Evolutionary conservation across 2,797 vertebrate genomes (phyloP).

Genomic region (Malacoraja senta): DNA sequence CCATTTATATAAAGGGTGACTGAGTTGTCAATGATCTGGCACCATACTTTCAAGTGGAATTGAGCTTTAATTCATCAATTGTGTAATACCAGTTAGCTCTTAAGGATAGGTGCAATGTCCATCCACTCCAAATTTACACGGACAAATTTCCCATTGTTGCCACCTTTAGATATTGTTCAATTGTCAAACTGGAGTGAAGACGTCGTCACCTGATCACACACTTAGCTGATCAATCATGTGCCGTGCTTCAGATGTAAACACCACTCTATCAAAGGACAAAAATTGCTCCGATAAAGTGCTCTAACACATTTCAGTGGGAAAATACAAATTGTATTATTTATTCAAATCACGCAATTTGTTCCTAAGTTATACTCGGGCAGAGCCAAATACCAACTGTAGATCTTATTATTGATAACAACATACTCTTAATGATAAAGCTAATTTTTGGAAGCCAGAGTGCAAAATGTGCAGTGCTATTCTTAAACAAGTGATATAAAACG

Average conservation of each 20-base stretch:
- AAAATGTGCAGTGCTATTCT: not conserved
- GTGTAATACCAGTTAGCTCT: not conserved
- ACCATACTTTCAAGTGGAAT: not conserved
- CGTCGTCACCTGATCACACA: not conserved
- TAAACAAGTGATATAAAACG: not conserved
- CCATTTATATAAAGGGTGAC: not conserved
- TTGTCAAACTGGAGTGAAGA: not conserved
- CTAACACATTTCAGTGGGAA: not conserved
- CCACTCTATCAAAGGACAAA: not conserved
- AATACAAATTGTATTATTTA: conserved; percentile 21
- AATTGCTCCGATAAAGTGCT: not conserved
- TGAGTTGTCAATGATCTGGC: not conserved
- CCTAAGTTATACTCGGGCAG: not conserved
- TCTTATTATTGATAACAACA: not conserved
- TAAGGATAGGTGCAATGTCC: not conserved
- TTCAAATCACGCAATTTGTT: not conserved
- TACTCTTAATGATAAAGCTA: not conserved
- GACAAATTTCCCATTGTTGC: not conserved
- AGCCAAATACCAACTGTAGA: not conserved
- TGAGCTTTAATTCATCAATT: not conserved
- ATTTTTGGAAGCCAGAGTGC: not conserved
- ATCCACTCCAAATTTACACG: not conserved
- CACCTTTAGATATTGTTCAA: not conserved
- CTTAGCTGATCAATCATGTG: not conserved
- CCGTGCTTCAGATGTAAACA: not conserved